Evolutionary conservation across 2,113 vertebrate species (phyloP), one percentile per base, ranked within the genome.

Genomic region (Penelope pileata): DNA sequence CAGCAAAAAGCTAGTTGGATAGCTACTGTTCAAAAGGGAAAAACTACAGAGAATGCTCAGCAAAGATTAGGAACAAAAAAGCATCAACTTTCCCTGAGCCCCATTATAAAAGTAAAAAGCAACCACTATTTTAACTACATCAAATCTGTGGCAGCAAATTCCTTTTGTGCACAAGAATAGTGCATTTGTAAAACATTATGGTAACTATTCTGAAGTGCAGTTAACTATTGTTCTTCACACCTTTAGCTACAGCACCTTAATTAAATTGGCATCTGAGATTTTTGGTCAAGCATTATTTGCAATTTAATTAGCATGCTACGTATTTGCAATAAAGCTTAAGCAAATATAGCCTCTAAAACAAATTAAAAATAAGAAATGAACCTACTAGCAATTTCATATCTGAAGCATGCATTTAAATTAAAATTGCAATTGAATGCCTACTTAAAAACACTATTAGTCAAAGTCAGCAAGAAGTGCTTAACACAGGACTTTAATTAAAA

Each of bases 1-100:
- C 56, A 70, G n/a, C 23, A 56, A 74, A 91, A 81, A 10, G 4
- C 10, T 50, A 47, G 7, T 7, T 43, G 15, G 24, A 68, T 19
- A 76, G 12, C 48, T 56, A n/a, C 36, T n/a, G 22, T 23, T 84
- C 86, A 74, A 67, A n/a, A 50, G 36, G 30, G 40, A 82, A 36
- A 79, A 70, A n/a, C 30, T 23, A 26, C 0, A 70, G 15, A 78
- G 30, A 70, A 60, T 0, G 1, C 29, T 62, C 21, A 79, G 45
- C 17, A 56, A 0, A 7, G 5, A 67, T 30, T 58, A 82, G 15
- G 7, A 78, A 78, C 12, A 10, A 68, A 58, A 74, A 36, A 66
- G 17, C 10, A 29, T 22, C 3, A 3, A 51, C 53, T 82, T 75
- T 26, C 66, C 36, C 42, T n/a, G 7, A 78, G 32, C 2, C 12